Evolutionary conservation across 35 echinoderm and acorn worm species (phyloP).

Genomic region (Eucidaris tribuloides): DNA sequence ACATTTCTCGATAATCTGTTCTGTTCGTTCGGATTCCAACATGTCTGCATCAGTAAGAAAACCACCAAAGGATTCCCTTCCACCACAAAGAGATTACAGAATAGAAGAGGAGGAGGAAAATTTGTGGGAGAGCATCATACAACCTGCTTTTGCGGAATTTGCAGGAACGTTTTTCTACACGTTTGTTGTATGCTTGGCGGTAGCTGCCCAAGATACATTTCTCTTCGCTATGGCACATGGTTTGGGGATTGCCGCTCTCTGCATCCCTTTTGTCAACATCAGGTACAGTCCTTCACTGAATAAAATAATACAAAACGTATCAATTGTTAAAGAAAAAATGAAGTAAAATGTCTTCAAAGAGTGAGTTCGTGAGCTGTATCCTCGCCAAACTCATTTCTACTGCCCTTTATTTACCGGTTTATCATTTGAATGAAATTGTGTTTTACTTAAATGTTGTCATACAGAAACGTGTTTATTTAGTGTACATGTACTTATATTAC

Average conservation of each 20-base stretch:
- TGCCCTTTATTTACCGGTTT: too few relatives aligned
- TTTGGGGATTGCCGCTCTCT: conserved; percentile 60
- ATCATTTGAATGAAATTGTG: too few relatives aligned
- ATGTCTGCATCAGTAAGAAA: conserved; percentile 6
- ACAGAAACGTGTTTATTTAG: too few relatives aligned
- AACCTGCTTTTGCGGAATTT: conserved; percentile 84
- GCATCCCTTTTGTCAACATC: conserved; percentile 75
- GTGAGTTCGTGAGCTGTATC: too few relatives aligned
- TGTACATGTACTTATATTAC: too few relatives aligned
- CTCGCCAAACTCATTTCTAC: too few relatives aligned
- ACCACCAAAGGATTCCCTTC: neutral
- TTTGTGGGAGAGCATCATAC: conserved; percentile 71
- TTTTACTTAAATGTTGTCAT: too few relatives aligned
- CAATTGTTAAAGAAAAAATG: too few relatives aligned
- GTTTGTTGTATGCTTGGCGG: conserved; percentile 62
- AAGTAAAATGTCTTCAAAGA: too few relatives aligned
- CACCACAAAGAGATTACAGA: neutral
- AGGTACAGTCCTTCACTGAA: too few relatives aligned
- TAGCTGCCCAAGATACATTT: conserved; percentile 41
- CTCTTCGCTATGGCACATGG: conserved; percentile 66
- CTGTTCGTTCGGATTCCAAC: neutral
- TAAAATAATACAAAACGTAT: too few relatives aligned
- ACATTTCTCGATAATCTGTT: neutral
- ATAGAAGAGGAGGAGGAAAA: conserved; percentile 56
- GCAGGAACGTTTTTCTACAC: conserved; percentile 60